These are phyloP conservation scores for Drosophila suboccidentalis DNA, from an alignment of 2,888 invertebrate genomes.

Conservation along the genomic window DNA sequence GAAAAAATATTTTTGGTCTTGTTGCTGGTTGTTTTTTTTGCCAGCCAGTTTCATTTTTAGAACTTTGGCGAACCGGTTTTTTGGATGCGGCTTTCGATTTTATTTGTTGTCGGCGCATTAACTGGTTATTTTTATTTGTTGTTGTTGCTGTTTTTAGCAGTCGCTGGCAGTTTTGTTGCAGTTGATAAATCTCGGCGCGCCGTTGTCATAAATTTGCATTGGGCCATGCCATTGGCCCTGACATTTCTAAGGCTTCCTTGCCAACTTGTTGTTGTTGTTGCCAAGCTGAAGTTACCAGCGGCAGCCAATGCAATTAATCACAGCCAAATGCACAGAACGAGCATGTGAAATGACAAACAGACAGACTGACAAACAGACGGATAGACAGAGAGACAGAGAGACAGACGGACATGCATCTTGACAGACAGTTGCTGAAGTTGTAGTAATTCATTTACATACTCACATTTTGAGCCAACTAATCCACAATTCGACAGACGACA, in stretches of 20 bases:
- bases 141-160: conserved; percentile 26
- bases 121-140: conserved; percentile 65
- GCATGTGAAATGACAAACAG: conserved; percentile 75
- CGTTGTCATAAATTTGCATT: conserved; percentile 79
- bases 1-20: conserved; percentile 79
- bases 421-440: conserved; percentile 57
- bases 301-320: conserved; percentile 81
- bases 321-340: conserved; percentile 81
- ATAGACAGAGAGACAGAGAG: conserved; percentile 18
- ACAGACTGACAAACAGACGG: conserved; percentile 38
- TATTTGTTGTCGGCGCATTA: conserved; percentile 78
- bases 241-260: conserved; percentile 81
- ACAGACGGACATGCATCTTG: conserved; percentile 25
- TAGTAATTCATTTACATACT: conserved; percentile 57
- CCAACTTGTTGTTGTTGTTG: conserved; percentile 39
- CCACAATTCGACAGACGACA: conserved; percentile 68
- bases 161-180: conserved; percentile 59
- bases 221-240: conserved; percentile 78
- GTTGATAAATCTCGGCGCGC: conserved; percentile 74
- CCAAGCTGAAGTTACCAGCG: conserved; percentile 47
- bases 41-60: conserved; percentile 80
- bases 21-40: conserved; percentile 37
- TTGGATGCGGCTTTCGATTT: conserved; percentile 78
- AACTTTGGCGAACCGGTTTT: conserved; percentile 79
- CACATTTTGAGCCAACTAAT: conserved; percentile 61